Percentiles rank a stretch among this genome's conserved stretches.
These are phyloP conservation scores for Mesorhabditis spiculigera DNA, from an alignment of 2,888 invertebrate species.

Conservation along the genomic window DNA sequence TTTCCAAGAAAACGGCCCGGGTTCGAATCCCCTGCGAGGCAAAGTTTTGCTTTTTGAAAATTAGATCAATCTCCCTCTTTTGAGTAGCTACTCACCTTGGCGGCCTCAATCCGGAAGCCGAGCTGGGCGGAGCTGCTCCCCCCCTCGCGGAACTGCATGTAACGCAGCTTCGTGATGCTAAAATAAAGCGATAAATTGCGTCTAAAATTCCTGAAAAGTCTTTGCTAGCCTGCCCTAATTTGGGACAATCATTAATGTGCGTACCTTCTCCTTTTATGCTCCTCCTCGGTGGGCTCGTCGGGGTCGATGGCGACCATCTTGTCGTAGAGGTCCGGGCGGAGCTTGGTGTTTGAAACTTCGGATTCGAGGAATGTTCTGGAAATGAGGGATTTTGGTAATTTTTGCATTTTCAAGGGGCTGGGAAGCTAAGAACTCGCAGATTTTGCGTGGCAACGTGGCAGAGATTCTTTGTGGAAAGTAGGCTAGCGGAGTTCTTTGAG, in stretches of 20 bases:
- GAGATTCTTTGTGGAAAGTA: neutral
- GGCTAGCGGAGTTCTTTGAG: too few relatives aligned
- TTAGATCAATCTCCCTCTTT: neutral
- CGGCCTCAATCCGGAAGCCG: conserved; percentile 92
- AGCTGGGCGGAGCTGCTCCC: conserved; percentile 86
- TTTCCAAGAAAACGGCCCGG: too few relatives aligned
- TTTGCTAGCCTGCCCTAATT: neutral
- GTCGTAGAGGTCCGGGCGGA: conserved; percentile 82
- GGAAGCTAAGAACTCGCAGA: neutral
- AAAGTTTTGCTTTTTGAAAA: neutral
- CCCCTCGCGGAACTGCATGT: conserved; percentile 90
- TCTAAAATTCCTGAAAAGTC: conserved; percentile 1
- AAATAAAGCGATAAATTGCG: neutral
- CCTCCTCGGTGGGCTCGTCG: conserved; percentile 78
- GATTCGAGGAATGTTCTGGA: conserved; percentile 80
- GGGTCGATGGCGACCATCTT: conserved; percentile 92
- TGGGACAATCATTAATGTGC: neutral
- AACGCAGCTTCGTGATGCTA: conserved; percentile 84
- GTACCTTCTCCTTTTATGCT: conserved; percentile 67
- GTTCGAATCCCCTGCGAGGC: neutral
- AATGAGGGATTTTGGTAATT: neutral
- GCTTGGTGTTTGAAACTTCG: conserved; percentile 82
- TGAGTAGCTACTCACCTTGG: conserved; percentile 67
- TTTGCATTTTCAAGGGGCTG: neutral
- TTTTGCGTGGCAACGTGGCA: conserved; percentile 7